phyloP scores from a whole-genome alignment of 2,888 invertebrate species.

The Drosophila paramelanica region DNA sequence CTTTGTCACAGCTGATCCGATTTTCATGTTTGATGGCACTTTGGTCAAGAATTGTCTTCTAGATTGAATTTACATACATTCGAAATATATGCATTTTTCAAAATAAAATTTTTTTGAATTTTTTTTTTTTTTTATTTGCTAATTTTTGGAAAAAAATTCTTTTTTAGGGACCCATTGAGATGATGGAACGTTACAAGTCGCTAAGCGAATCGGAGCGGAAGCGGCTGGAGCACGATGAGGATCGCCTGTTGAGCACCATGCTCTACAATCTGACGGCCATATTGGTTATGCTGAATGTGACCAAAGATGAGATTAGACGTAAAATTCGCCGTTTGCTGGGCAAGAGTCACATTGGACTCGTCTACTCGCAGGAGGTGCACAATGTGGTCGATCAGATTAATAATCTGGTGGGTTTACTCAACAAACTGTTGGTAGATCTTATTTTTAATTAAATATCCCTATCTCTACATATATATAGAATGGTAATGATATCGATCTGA shows the following conservation, averaged over 20 bases:
- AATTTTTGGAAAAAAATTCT: too few relatives aligned
- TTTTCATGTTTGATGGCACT: too few relatives aligned
- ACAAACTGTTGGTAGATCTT: too few relatives aligned
- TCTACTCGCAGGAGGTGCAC: constrained; percentile 99
- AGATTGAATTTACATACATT: too few relatives aligned
- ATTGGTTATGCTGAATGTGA: constrained; percentile 96
- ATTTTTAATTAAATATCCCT: too few relatives aligned
- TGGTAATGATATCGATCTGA: constrained; percentile 98
- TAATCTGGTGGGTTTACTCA: constrained; percentile 90
- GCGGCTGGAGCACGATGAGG: constrained; percentile 98
- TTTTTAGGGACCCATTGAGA: constrained; percentile 94
- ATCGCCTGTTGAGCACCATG: constrained; percentile 96
- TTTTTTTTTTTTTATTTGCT: background rate
- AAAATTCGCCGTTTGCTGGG: constrained; percentile 96
- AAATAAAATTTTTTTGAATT: background rate
- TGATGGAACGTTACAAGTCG: constrained; percentile 99
- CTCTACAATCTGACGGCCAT: constrained; percentile 98
- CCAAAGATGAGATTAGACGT: constrained; percentile 92
- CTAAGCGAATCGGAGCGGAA: constrained; percentile 96
- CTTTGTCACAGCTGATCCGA: too few relatives aligned
- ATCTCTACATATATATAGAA: constrained; percentile 87
- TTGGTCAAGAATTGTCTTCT: too few relatives aligned
- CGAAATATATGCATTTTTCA: too few relatives aligned
- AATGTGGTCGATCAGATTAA: constrained; percentile 97
- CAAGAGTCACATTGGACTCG: constrained; percentile 98